Percentiles rank a stretch among this genome's conserved stretches.
Evolutionary conservation across 2,113 vertebrate species (phyloP).

Genomic region (Notiomystis cincta): DNA sequence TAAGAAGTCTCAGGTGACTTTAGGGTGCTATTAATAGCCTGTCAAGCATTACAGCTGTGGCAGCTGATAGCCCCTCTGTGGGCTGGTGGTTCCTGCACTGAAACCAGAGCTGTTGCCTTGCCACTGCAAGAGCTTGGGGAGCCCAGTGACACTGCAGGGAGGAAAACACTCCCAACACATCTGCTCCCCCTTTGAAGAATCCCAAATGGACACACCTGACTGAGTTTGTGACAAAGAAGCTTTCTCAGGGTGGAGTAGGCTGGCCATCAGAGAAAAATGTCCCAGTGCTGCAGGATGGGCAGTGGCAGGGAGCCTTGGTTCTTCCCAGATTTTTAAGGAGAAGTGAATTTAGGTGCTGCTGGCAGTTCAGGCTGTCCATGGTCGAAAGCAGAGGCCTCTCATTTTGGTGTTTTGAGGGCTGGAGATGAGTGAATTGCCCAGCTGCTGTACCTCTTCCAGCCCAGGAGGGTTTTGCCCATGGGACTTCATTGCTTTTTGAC

Average conservation of each 20-base stretch:
- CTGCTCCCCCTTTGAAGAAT: not conserved
- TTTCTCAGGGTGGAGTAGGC: not conserved
- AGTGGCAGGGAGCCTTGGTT: not conserved
- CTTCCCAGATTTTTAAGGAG: not conserved
- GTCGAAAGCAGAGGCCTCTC: not conserved
- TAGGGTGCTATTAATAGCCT: not conserved
- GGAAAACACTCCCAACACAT: not conserved
- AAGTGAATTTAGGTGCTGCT: not conserved
- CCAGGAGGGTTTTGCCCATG: not conserved
- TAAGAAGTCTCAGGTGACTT: not conserved
- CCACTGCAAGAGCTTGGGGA: not conserved
- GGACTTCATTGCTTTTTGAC: not conserved
- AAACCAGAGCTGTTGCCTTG: not conserved
- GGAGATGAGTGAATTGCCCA: not conserved
- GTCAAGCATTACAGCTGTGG: not conserved
- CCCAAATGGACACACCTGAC: fast-evolving
- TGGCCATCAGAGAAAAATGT: not conserved
- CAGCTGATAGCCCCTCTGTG: not conserved
- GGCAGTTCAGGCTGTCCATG: not conserved
- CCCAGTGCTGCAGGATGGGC: not conserved
- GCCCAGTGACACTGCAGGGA: not conserved
- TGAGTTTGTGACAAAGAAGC: not conserved
- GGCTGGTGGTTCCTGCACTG: not conserved
- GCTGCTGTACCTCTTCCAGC: not conserved
- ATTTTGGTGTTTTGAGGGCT: not conserved